Evolutionary conservation across 2,113 vertebrate species (phyloP), one percentile per base, ranked within the genome.

Genomic region (Urocynchramus pylzowi): DNA sequence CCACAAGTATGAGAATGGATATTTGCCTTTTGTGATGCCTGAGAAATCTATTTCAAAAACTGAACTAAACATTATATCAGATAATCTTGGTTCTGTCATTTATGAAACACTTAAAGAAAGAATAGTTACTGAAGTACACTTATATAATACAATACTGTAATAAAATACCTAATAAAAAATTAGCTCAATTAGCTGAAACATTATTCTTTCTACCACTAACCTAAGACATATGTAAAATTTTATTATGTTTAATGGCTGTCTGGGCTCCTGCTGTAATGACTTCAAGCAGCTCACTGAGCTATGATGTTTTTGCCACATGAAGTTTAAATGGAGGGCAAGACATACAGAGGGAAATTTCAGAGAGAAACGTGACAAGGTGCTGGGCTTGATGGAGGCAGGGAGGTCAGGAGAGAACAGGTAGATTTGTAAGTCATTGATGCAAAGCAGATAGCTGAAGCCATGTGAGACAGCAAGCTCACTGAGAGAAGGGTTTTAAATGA

Each of bases 381-480:
- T 87, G 91, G 81, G 76, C 84, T 82, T 79, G 77, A 93, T 12
- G 2, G 65, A 95, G 74, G 45, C 77, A 82, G 69, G 26, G 53
- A 96, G 91, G 89, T 94, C 93, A 93, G 77, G 49, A 91, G 16
- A 84, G 87, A 96, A 92, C 73, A 93, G 77, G 91, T 85, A 94
- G 89, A 95, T 95, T 95, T 96, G 94, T 97, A 96, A 97, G 74
- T 93, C 91, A 76, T 65, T 87, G 94, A 94, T 95, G 91, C 94
- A 95, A 94, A 95, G 87, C 86, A 79, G 87, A 93, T 68, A 94
- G 69, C 70, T 94, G 84, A 93, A 96, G 91, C 70, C 81, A 89
- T 44, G 78, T 96, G 89, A 96, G 56, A 64, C 76, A 78, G 60
- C 2, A 2, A 89, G 61, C 89, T 95, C 23, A 0, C 73, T 39